Evolutionary conservation across 1,140 invertebrate species (phyloP).

Genomic region (Heliothis virescens): DNA sequence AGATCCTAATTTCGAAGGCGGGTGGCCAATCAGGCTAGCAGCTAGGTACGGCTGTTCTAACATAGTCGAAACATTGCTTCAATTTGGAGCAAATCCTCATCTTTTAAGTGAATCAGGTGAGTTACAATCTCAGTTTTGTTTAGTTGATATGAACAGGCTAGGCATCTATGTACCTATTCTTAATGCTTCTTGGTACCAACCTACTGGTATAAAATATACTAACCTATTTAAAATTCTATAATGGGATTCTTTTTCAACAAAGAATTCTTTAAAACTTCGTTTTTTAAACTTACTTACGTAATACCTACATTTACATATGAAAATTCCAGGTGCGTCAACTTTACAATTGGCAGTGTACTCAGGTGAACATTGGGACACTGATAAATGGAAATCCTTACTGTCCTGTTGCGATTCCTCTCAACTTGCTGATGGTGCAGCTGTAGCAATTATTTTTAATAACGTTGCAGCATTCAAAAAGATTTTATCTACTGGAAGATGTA

Average conservation of each 20-base stretch:
- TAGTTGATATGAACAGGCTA: not conserved
- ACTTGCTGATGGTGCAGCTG: conserved; percentile 79
- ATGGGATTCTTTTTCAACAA: no score
- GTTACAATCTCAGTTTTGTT: conserved; percentile 34
- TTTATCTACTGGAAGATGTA: conserved; percentile 76
- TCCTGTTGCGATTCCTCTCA: conserved; percentile 81
- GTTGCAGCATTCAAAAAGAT: conserved; percentile 74
- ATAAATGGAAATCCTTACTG: conserved; percentile 75
- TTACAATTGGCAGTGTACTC: conserved; percentile 82
- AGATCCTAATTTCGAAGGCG: conserved; percentile 77
- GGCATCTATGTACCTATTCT: no score
- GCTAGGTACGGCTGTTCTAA: conserved; percentile 69
- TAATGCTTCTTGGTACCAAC: no score
- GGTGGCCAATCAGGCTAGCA: conserved; percentile 77
- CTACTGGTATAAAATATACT: no score
- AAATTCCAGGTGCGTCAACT: conserved; percentile 75
- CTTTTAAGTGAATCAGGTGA: conserved; percentile 76
- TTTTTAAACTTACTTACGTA: no score
- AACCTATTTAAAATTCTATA: no score
- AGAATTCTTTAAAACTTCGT: not conserved
- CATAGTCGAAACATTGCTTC: conserved; percentile 74
- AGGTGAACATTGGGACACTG: conserved; percentile 70
- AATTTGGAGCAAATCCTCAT: conserved; percentile 78
- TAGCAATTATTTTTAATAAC: conserved; percentile 80
- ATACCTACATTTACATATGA: no score